Conservation (phyloP, 2,113 vertebrate genomes). For the Grus americana region DNA sequence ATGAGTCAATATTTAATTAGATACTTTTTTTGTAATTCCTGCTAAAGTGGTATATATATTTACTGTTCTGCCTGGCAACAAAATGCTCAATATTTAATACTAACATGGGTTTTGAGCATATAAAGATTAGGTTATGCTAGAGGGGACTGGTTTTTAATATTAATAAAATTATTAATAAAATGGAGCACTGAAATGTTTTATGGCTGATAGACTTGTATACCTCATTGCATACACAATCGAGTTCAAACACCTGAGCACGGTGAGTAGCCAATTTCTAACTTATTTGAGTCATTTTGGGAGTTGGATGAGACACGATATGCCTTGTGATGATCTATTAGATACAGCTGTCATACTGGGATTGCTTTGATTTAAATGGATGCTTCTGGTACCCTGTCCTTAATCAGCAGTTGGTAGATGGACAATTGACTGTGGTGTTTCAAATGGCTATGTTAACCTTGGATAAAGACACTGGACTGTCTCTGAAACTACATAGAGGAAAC, state of each 20-base stretch:
- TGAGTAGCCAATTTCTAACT: neutral
- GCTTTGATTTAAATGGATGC: neutral
- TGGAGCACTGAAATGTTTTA: neutral
- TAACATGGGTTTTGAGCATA: neutral
- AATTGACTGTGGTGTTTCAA: neutral
- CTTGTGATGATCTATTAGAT: neutral
- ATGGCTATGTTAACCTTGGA: slow-evolving; percentile 24
- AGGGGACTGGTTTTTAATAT: neutral
- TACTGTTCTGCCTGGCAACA: neutral
- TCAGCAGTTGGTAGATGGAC: neutral
- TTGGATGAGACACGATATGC: neutral
- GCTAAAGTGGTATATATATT: neutral
- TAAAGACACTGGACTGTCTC: neutral
- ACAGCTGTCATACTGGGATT: neutral
- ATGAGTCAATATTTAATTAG: neutral
- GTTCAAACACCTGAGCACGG: neutral
- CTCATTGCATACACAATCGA: neutral
- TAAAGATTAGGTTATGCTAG: neutral
- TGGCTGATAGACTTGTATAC: neutral
- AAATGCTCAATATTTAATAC: neutral
- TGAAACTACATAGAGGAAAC: neutral
- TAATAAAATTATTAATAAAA: neutral
- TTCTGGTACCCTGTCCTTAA: neutral
- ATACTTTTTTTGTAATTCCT: neutral
- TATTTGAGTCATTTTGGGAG: neutral